Percentiles rank a stretch among this genome's conserved stretches.
Evolutionary conservation across 1,140 invertebrate species (phyloP).

Genomic region (Zaprionus africanus): DNA sequence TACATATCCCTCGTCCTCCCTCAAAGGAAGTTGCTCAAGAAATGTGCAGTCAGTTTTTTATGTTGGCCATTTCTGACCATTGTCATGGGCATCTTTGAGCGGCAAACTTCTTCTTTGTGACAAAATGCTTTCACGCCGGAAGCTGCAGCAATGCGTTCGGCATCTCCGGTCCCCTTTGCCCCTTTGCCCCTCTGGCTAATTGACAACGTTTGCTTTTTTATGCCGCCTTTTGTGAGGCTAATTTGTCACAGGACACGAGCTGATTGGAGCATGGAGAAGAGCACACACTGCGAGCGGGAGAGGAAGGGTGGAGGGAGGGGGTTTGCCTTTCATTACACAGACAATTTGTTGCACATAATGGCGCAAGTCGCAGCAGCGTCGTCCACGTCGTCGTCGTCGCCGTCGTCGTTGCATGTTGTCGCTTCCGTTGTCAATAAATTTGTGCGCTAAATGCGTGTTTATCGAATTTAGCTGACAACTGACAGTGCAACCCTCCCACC

Average conservation of each 20-base stretch:
- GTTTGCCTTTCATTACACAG: slow-evolving; percentile 70
- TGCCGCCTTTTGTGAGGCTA: slow-evolving; percentile 63
- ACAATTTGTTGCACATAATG: slow-evolving; percentile 77
- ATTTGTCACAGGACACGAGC: slow-evolving; percentile 73
- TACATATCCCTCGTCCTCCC: not conserved
- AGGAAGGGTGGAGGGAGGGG: slow-evolving; percentile 3
- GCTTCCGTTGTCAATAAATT: slow-evolving; percentile 79
- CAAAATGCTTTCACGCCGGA: slow-evolving; percentile 81
- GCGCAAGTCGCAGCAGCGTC: slow-evolving; percentile 17
- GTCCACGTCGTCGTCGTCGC: not conserved
- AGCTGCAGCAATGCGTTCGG: slow-evolving; percentile 76
- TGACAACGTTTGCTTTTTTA: slow-evolving; percentile 47
- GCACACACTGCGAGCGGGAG: not conserved
- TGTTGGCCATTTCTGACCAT: slow-evolving; percentile 37
- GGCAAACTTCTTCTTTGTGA: slow-evolving; percentile 50
- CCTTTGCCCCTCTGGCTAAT: slow-evolving; percentile 39
- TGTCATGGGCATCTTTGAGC: not conserved
- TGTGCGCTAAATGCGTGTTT: slow-evolving; percentile 71
- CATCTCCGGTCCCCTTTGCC: slow-evolving; percentile 42
- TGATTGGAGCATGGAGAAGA: slow-evolving; percentile 1
- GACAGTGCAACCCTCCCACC: not conserved
- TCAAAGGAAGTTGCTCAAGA: not conserved
- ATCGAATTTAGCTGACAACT: slow-evolving; percentile 68
- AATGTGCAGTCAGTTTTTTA: not conserved
- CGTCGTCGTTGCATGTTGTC: slow-evolving; percentile 22